Conservation (phyloP, 1,140 invertebrate genomes). For the Drosophila dunni region DNA sequence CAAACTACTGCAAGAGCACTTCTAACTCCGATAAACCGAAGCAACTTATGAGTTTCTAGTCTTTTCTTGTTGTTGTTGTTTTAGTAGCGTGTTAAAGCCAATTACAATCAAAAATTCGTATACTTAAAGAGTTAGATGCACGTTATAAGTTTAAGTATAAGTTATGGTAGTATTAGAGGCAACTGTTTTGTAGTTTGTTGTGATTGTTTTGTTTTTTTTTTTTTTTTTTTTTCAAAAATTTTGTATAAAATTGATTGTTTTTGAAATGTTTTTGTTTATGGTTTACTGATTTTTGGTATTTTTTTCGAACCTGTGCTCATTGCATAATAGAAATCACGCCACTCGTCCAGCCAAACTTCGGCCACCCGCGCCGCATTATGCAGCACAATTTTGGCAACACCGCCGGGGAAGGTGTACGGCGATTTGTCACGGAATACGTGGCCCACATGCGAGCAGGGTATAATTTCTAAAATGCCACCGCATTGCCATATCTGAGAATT, state of each 20-base stretch:
- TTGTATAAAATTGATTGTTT: slow-evolving; percentile 44
- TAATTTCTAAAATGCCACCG: slow-evolving; percentile 97
- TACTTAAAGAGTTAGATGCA: slow-evolving; percentile 71
- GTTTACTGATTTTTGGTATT: slow-evolving; percentile 36
- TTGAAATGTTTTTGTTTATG: slow-evolving; percentile 39
- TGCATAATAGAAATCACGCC: slow-evolving; percentile 99
- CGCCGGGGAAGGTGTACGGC: slow-evolving; percentile 99
- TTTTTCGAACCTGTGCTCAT: slow-evolving; percentile 96
- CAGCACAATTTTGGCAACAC: slow-evolving; percentile 97
- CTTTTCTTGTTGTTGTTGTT: slow-evolving; percentile 32
- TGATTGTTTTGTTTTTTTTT: slow-evolving; percentile 10
- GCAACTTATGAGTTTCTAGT: not conserved
- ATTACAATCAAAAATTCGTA: slow-evolving; percentile 65
- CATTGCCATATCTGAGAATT: slow-evolving; percentile 97
- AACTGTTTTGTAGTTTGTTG: slow-evolving; percentile 46
- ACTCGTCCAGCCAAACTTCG: slow-evolving; percentile 99
- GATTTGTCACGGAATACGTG: slow-evolving; percentile 99
- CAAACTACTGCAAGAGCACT: slow-evolving; percentile 22
- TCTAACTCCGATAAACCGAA: slow-evolving; percentile 10
- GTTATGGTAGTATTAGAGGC: slow-evolving; percentile 42
- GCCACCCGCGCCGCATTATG: slow-evolving; percentile 98
- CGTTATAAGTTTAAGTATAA: slow-evolving; percentile 51
- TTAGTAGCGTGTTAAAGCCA: slow-evolving; percentile 68
- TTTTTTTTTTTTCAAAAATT: slow-evolving; percentile 9
- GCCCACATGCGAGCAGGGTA: slow-evolving; percentile 97